These are phyloP conservation scores for Lophochroa leadbeateri DNA, from an alignment of 2,113 vertebrate species.

Conservation along the genomic window DNA sequence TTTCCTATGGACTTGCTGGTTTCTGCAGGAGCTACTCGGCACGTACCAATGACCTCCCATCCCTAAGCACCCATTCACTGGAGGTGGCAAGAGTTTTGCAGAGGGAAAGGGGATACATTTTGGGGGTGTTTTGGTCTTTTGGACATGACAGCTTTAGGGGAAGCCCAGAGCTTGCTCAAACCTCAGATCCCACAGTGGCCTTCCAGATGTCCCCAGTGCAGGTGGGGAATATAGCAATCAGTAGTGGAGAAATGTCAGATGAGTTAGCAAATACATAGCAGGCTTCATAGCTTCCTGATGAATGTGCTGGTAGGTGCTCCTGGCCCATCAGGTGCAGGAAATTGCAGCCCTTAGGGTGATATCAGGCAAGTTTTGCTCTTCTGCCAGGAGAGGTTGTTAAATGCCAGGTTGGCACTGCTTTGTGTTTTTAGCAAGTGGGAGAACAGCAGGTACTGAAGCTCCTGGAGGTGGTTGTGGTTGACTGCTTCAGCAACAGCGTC, in stretches of 20 bases:
- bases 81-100: neutral
- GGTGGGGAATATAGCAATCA: neutral
- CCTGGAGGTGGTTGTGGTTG: neutral
- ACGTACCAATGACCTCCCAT: rapidly evolving
- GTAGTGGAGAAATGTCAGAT: neutral
- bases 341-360: neutral
- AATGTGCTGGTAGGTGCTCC: neutral
- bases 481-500: neutral
- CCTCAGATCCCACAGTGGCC: neutral
- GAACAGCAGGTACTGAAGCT: neutral
- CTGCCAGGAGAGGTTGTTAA: neutral
- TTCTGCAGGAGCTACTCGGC: neutral
- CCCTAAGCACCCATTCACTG: neutral
- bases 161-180: neutral
- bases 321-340: neutral
- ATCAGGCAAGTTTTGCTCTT: neutral
- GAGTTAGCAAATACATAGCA: neutral
- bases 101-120: rapidly evolving
- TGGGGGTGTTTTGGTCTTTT: neutral
- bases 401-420: neutral
- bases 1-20: neutral
- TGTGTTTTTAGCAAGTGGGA: neutral
- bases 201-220: neutral
- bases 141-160: neutral
- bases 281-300: neutral